phyloP scores from a whole-genome alignment of 2,113 vertebrate species.

The Glaucomys volans region DNA sequence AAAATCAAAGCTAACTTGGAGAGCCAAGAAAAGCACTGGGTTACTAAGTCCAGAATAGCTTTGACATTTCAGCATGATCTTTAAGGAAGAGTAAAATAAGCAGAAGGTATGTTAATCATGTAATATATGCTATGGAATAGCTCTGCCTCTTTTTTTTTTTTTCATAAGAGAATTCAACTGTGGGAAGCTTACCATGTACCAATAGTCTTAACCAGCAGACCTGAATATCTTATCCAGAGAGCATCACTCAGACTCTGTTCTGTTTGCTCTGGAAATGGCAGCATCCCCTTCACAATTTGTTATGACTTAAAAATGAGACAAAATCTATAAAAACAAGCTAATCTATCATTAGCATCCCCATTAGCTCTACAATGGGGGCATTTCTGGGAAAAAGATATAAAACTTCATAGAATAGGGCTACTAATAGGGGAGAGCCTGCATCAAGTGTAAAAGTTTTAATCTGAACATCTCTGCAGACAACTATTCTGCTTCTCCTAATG shows the following conservation, averaged over 20 bases:
- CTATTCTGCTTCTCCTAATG: background rate
- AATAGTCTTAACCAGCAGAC: background rate
- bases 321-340: background rate
- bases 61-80: background rate
- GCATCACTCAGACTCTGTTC: background rate
- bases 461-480: background rate
- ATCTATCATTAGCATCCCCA: background rate
- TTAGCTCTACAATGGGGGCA: fast-evolving
- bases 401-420: background rate
- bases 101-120: background rate
- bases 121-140: background rate
- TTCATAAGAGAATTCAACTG: background rate
- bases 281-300: background rate
- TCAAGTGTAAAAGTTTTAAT: background rate
- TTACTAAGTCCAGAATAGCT: background rate
- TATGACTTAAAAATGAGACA: background rate
- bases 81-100: background rate
- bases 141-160: background rate
- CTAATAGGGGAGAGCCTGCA: background rate
- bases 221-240: background rate
- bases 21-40: background rate
- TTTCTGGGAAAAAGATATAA: background rate
- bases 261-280: background rate
- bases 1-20: background rate
- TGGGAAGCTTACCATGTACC: background rate